Conservation (phyloP, 2,797 vertebrate genomes). For the Acipenser ruthenus region DNA sequence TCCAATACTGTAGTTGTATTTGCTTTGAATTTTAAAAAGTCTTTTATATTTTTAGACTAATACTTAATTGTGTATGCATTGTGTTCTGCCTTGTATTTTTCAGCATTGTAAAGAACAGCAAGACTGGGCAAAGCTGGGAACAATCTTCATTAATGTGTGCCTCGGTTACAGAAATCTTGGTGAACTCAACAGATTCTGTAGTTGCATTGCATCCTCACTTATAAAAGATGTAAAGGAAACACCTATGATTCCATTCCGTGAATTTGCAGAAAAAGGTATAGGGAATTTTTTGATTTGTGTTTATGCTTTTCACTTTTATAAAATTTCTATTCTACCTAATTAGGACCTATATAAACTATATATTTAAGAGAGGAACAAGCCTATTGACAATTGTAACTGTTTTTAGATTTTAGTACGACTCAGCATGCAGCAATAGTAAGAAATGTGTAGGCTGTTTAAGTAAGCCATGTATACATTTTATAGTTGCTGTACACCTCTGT, state of each 20-base stretch:
- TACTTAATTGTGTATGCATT: neutral
- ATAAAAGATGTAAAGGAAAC: conserved; percentile 60
- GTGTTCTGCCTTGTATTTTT: conserved; percentile 15
- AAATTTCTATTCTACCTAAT: no score
- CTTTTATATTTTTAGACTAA: neutral
- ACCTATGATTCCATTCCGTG: conserved; percentile 67
- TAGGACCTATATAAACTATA: no score
- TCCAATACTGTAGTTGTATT: no score
- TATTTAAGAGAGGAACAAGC: no score
- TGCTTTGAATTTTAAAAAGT: neutral
- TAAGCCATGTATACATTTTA: no score
- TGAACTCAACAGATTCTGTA: conserved; percentile 68
- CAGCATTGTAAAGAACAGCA: conserved; percentile 75
- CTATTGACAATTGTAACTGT: no score
- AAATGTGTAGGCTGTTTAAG: no score
- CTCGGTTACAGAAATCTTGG: conserved; percentile 49
- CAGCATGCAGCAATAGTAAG: no score
- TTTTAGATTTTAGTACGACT: no score
- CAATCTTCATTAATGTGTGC: conserved; percentile 63
- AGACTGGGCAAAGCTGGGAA: conserved; percentile 75
- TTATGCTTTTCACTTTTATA: no score
- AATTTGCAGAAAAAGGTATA: conserved; percentile 76
- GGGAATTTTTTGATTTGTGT: neutral
- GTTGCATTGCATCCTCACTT: conserved; percentile 61
- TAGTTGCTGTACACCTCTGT: no score